phyloP scores from a whole-genome alignment of 2,113 vertebrate species.

The Nycticryphes semicollaris region DNA sequence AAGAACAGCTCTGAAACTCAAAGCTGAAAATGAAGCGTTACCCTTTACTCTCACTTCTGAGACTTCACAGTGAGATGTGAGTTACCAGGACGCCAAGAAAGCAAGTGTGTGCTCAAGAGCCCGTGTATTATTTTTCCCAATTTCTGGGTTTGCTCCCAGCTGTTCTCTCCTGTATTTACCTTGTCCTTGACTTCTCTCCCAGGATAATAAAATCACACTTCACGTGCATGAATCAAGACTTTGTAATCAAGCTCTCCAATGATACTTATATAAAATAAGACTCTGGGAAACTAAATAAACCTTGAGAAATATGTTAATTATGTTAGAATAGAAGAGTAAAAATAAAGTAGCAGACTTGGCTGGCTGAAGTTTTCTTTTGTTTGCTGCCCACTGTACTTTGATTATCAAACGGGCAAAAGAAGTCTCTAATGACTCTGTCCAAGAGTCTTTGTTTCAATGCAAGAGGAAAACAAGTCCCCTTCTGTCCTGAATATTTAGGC shows the following conservation, averaged over 20 bases:
- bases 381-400: not conserved
- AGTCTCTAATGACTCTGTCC: not conserved
- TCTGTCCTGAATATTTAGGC: conserved; percentile 28
- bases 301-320: conserved; percentile 26
- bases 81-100: not conserved
- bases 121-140: not conserved
- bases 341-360: conserved; percentile 9
- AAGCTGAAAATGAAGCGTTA: not conserved
- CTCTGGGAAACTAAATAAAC: conserved; percentile 12
- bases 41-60: not conserved
- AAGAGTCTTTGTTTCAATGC: conserved; percentile 16
- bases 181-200: not conserved
- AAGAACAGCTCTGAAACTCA: not conserved
- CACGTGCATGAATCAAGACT: not conserved
- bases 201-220: not conserved
- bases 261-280: not conserved
- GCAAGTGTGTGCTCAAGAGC: not conserved
- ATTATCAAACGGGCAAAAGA: not conserved
- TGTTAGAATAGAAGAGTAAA: conserved; percentile 15
- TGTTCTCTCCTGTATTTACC: not conserved
- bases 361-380: conserved; percentile 8
- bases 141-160: not conserved
- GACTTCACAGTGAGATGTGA: not conserved
- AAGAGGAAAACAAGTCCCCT: conserved; percentile 35
- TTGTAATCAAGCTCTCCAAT: not conserved